A percentile compares a stretch with the other conserved stretches of the same genome.
phyloP scores from a whole-genome alignment of 1,140 invertebrate species.

The Drosophila watanabei region DNA sequence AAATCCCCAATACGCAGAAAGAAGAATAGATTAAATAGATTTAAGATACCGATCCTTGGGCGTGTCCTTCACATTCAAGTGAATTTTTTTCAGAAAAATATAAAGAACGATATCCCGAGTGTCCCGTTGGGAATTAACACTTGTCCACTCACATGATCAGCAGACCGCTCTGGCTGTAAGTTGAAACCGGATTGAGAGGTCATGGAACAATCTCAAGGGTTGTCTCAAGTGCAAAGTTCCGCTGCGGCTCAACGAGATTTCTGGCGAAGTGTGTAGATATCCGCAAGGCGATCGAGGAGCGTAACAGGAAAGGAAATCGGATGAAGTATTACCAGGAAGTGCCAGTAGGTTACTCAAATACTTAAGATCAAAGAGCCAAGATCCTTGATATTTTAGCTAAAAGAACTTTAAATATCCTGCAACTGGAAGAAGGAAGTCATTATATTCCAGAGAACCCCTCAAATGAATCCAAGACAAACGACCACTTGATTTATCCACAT shows the following conservation, averaged over 20 bases:
- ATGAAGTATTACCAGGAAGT: slow-evolving; percentile 23
- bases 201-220: slow-evolving; percentile 40
- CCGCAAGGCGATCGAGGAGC: slow-evolving; percentile 11
- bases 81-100: slow-evolving; percentile 11
- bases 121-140: slow-evolving; percentile 50
- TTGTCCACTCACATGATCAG: slow-evolving; percentile 48
- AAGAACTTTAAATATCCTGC: background rate
- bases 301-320: background rate
- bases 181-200: slow-evolving; percentile 53
- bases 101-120: slow-evolving; percentile 1
- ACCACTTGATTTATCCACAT: slow-evolving; percentile 48
- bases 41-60: slow-evolving; percentile 20
- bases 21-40: background rate
- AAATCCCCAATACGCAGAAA: slow-evolving; percentile 1
- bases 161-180: slow-evolving; percentile 51
- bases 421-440: background rate
- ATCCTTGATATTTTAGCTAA: slow-evolving; percentile 1
- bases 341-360: slow-evolving; percentile 9
- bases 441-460: background rate
- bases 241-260: slow-evolving; percentile 57
- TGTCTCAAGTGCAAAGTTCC: slow-evolving; percentile 68
- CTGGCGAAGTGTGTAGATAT: slow-evolving; percentile 52
- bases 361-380: slow-evolving; percentile 2
- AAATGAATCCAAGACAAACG: background rate
- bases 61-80: slow-evolving; percentile 28